Evolutionary conservation across 2,888 invertebrate genomes (phyloP).

Genomic region (Brachyptera risi): DNA sequence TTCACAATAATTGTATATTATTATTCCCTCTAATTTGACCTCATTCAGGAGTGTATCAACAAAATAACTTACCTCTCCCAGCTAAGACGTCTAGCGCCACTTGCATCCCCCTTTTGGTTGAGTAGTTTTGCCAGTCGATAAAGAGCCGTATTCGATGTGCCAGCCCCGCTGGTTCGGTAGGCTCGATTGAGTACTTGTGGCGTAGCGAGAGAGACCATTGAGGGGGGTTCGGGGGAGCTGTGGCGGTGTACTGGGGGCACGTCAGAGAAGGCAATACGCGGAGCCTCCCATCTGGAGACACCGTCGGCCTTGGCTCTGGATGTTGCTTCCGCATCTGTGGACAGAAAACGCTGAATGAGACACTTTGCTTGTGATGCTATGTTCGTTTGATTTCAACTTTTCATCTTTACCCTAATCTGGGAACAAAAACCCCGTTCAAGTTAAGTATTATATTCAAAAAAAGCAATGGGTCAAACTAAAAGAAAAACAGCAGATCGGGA

Average conservation of each 20-base stretch:
- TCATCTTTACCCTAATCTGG: too few species aligned
- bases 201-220: not conserved
- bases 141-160: constrained; percentile 44
- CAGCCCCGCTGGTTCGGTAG: constrained; percentile 43
- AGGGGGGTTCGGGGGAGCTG: constrained; percentile 27
- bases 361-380: too few species aligned
- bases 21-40: too few species aligned
- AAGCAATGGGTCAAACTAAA: too few species aligned
- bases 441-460: too few species aligned
- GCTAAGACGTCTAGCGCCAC: constrained; percentile 54
- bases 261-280: constrained; percentile 44
- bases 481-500: too few species aligned
- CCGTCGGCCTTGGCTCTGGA: constrained; percentile 13
- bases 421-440: too few species aligned
- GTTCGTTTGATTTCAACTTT: too few species aligned
- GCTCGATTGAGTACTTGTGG: constrained; percentile 50
- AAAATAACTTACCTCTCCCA: constrained; percentile 57
- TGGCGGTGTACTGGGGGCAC: constrained; percentile 37
- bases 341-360: too few species aligned
- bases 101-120: constrained; percentile 50
- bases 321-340: not conserved
- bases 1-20: too few species aligned
- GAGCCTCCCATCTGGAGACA: constrained; percentile 15
- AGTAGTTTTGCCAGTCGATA: constrained; percentile 54
- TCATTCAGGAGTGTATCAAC: too few species aligned